phyloP scores from a whole-genome alignment of 2,888 invertebrate genomes.

The Nineta flava region DNA sequence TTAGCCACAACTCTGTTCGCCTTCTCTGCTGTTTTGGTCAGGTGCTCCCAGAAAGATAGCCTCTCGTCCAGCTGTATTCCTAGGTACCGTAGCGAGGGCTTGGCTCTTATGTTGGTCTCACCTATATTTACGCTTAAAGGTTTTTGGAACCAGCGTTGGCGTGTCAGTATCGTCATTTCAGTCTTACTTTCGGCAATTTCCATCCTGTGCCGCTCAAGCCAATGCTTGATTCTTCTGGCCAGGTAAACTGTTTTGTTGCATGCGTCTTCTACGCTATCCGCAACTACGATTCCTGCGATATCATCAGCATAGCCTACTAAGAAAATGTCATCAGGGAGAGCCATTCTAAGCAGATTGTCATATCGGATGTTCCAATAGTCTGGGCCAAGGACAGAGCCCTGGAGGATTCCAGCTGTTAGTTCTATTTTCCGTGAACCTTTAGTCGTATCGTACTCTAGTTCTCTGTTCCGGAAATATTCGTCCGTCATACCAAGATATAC shows the following conservation, averaged over 20 bases:
- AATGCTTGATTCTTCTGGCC: background rate
- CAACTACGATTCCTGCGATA: background rate
- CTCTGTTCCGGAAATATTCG: background rate
- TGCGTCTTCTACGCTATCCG: background rate
- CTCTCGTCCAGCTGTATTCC: no score
- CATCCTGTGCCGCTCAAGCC: background rate
- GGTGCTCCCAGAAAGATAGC: no score
- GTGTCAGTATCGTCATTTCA: background rate
- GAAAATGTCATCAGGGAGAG: background rate
- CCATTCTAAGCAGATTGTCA: background rate
- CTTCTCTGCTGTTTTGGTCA: no score
- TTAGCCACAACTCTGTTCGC: no score
- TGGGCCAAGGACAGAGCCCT: no score
- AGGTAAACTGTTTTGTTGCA: background rate
- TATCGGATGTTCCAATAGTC: background rate
- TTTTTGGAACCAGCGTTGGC: no score
- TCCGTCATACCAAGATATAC: background rate
- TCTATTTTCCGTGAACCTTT: background rate
- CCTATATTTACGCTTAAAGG: no score
- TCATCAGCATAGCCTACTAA: background rate
- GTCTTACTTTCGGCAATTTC: background rate
- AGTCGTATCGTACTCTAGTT: background rate
- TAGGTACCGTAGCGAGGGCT: no score
- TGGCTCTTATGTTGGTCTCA: no score
- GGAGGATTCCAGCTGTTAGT: background rate